Percentiles rank a stretch among this genome's conserved stretches.
These are phyloP conservation scores for Burhinus bistriatus DNA, from an alignment of 2,113 vertebrate species.

Conservation along the genomic window DNA sequence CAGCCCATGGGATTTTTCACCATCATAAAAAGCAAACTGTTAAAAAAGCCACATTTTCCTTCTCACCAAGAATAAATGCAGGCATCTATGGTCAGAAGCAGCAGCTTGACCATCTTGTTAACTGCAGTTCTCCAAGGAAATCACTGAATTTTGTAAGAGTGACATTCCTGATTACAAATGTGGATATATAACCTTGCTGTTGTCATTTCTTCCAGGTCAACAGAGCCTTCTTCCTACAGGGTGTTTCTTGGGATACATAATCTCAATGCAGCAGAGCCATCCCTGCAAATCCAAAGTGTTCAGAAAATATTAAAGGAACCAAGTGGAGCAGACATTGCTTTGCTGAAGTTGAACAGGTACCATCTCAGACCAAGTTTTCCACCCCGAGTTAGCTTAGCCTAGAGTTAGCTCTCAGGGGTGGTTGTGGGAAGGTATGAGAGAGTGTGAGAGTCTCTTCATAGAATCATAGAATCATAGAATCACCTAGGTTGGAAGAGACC, in stretches of 20 bases:
- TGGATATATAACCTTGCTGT: neutral
- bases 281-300: constrained; percentile 74
- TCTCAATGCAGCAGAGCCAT: constrained; percentile 59
- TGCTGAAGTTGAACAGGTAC: constrained; percentile 86
- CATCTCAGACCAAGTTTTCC: neutral
- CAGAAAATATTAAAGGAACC: constrained; percentile 75
- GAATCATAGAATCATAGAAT: no score
- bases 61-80: neutral
- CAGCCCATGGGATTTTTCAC: neutral
- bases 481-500: no score
- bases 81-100: neutral
- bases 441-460: neutral
- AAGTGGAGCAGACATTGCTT: constrained; percentile 78
- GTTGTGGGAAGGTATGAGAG: neutral
- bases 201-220: constrained; percentile 67
- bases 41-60: neutral
- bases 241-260: constrained; percentile 78
- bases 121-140: neutral
- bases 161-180: neutral
- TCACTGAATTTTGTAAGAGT: neutral
- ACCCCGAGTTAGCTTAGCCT: neutral
- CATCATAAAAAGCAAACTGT: neutral
- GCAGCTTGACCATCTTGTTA: neutral
- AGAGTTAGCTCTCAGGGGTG: neutral
- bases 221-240: constrained; percentile 68